Evolutionary conservation across 2,888 invertebrate genomes (phyloP).

Genomic region (Polia nebulosa): DNA sequence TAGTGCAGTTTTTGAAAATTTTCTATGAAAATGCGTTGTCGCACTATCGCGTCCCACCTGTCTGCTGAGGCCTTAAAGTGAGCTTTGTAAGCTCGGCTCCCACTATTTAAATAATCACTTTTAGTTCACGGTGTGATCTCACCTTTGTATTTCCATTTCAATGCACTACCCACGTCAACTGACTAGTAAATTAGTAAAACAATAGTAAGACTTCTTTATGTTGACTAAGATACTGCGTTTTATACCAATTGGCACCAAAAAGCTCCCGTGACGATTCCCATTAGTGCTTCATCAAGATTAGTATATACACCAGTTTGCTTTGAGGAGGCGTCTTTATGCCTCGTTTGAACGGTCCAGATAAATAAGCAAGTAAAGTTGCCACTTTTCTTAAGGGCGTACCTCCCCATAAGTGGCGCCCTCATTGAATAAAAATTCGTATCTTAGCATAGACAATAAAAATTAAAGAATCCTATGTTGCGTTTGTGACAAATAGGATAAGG

Average conservation of each 20-base stretch:
- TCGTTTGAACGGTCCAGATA: conserved; percentile 66
- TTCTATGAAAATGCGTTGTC: background rate
- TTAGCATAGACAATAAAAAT: too few species aligned
- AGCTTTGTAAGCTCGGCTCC: background rate
- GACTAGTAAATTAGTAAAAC: conserved; percentile 26
- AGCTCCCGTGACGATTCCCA: conserved; percentile 84
- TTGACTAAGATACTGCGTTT: conserved; percentile 48
- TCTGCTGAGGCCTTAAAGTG: background rate
- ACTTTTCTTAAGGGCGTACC: background rate
- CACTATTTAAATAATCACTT: background rate
- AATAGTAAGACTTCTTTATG: conserved; percentile 29
- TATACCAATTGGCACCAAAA: conserved; percentile 64
- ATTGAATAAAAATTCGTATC: too few species aligned
- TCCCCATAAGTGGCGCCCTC: too few species aligned
- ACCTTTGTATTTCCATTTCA: background rate
- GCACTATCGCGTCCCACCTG: background rate
- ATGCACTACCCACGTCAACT: background rate
- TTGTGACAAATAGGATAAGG: too few species aligned
- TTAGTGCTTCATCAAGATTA: conserved; percentile 85
- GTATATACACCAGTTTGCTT: conserved; percentile 76
- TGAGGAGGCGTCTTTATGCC: conserved; percentile 79
- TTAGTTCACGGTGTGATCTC: background rate
- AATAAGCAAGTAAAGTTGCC: background rate
- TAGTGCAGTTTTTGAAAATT: too few species aligned
- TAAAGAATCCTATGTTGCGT: too few species aligned